Base-by-base conservation (phyloP, 2,888 invertebrate genomes). In the Halocaridina rubra region DNA sequence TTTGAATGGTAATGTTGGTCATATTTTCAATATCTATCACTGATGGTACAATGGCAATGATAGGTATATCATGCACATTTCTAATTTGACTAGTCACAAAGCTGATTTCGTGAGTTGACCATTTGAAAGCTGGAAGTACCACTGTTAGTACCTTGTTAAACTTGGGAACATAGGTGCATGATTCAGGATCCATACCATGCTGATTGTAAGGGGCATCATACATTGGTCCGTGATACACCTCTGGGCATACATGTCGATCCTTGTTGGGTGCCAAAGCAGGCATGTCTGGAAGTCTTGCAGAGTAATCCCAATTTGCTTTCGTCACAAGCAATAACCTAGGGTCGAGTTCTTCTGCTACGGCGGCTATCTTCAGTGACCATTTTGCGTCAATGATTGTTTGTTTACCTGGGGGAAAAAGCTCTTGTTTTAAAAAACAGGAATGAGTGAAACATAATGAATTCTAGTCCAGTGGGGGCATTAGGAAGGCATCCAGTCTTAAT, bases 231-330 rank as follows among this genome's bases (percentile, higher is more conserved):
- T 27, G 33, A 57, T 82, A 82, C 27, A 82, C 39, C 27, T 82
- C 82, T 3, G 69, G 82, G 57, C 81, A 82, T n/a, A 82, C 81
- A 7, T 82, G 76, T 16, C 32, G 13, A 5, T 24, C 29, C 1
- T 27, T 27, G n/a, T 24, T 22, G 10, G 3, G 30, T 7, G 8
- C 24, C 7, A 27, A 39, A 4, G 13, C 46, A 13, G 24, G 61
- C 24, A 27, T 53, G 16, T 19, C 53, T n/a, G 53, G 53, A 53
- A 53, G 53, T 4, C 16, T 0, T 1, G 53, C 53, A 7, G 53
- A 53, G 53, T 53, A 69, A 24, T 78, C 67, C 78, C 67, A 78
- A 10, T 22, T 5, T 16, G 46, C n/a, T 19, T 22, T 46, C 7
- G 10, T 16, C 7, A 13, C 5, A 0, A 13, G 16, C 22, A 46